These are phyloP conservation scores for Sylvilagus bachmani DNA, from an alignment of 2,113 vertebrate species.

Conservation along the genomic window DNA sequence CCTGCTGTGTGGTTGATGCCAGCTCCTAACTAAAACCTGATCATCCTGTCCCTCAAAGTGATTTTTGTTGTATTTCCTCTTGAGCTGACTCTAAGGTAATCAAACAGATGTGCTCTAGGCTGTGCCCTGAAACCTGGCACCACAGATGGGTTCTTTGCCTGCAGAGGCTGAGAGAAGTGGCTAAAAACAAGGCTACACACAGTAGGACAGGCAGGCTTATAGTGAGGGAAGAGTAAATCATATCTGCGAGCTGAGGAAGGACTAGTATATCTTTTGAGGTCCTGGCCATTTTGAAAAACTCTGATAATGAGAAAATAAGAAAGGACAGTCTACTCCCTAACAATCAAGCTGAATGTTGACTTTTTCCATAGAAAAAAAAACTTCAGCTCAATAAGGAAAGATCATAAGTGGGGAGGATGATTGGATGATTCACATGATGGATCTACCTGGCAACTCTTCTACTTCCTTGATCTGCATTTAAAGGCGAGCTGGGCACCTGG, in stretches of 20 bases:
- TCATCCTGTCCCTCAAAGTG: not conserved
- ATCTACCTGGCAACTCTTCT: not conserved
- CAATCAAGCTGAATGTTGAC: conserved; percentile 3
- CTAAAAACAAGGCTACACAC: not conserved
- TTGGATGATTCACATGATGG: not conserved
- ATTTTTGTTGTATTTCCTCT: not conserved
- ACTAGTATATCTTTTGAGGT: not conserved
- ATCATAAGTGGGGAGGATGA: not conserved
- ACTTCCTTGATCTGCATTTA: conserved; percentile 52
- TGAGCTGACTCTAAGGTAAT: not conserved
- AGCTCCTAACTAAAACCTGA: not conserved
- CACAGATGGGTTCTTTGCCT: not conserved
- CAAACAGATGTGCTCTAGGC: not conserved
- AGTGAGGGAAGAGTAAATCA: not conserved
- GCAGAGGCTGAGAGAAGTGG: not conserved
- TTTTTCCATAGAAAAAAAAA: not conserved
- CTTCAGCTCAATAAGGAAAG: conserved; percentile 51
- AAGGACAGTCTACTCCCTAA: not conserved
- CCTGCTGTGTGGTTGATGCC: not conserved
- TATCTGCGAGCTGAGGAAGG: not conserved
- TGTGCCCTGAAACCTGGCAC: not conserved
- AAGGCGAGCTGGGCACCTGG: not conserved
- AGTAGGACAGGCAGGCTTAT: not conserved
- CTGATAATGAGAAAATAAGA: not conserved
- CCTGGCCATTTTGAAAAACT: not conserved